Base-by-base conservation (phyloP, 2,113 vertebrate species). In the Castor canadensis region DNA sequence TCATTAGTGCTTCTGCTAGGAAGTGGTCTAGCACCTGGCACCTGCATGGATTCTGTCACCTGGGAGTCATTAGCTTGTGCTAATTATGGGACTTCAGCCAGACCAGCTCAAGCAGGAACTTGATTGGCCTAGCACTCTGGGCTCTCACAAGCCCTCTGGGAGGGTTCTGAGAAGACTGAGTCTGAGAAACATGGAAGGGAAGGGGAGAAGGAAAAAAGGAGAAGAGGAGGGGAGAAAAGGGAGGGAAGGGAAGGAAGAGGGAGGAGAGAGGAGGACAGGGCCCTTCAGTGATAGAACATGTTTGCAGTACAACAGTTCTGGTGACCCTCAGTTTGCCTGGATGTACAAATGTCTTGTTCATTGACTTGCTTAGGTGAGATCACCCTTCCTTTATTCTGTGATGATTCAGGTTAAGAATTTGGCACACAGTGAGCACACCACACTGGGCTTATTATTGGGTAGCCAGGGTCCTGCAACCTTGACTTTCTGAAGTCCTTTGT, bases 361-460 rank as follows among this genome's bases (percentile, higher is more conserved):
- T 0, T 8, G 40, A 43, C 11, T 35, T 30, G 8, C 2, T 30
- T 12, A 8, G 40, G 26, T 17, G 58, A n/a, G 11, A 43, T 16
- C 22, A 19, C 75, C 40, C 1, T 30, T 35, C 60, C 45, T 60
- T 6, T 0, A 0, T 22, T 43, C 3, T 20, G 16, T 9, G 40
- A 24, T 5, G n/a, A 24, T 19, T 5, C 32, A 1, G 9, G 35
- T 4, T 1, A 35, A 35, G 30, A 9, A 4, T 6, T n/a, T 35
- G 69, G 16, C 26, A 10, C 11, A 0, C 24, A 11, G 22, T 5
- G n/a, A 13, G 58, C 0, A 10, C 16, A 0, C n/a, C 15, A 8
- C 0, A 0, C 22, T 6, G 30, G 45, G 40, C 62, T 40, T 28
- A n/a, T n/a, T n/a, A n/a, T n/a, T n/a, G n/a, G n/a, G n/a, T n/a